These are phyloP conservation scores for Andrena camellia DNA, from an alignment of 2,888 invertebrate genomes.

Conservation along the genomic window DNA sequence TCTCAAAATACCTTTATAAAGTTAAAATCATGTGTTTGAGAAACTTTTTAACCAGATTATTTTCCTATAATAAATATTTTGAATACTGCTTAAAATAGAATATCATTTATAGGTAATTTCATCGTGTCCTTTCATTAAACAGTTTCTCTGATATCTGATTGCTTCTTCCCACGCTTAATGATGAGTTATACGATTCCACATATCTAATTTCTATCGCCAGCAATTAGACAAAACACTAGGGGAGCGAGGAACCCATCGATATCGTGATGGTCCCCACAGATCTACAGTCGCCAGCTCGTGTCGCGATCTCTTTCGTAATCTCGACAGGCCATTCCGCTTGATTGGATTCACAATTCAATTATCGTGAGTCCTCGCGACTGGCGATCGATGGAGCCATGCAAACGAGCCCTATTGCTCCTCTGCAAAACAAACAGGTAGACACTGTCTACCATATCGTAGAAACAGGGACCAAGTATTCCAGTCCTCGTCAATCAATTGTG, in stretches of 20 bases:
- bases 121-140: background rate
- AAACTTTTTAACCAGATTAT: too few relatives aligned
- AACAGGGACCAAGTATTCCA: constrained; percentile 22
- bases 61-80: too few relatives aligned
- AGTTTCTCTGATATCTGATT: background rate
- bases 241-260: constrained; percentile 2
- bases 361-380: constrained; percentile 66
- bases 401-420: constrained; percentile 69
- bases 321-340: constrained; percentile 67
- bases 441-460: constrained; percentile 31
- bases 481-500: constrained; percentile 22
- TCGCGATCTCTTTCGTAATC: constrained; percentile 71
- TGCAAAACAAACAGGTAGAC: constrained; percentile 68
- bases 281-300: constrained; percentile 40
- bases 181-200: background rate
- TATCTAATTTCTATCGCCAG: background rate
- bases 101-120: background rate
- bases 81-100: background rate
- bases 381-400: constrained; percentile 70
- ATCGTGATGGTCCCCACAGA: constrained; percentile 40
- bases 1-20: background rate
- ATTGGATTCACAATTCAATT: constrained; percentile 75
- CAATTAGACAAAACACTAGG: constrained; percentile 18
- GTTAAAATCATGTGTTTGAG: background rate
- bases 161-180: background rate